Evolutionary conservation across 2,888 invertebrate genomes (phyloP).

Genomic region (Choristoneura rosaceana): DNA sequence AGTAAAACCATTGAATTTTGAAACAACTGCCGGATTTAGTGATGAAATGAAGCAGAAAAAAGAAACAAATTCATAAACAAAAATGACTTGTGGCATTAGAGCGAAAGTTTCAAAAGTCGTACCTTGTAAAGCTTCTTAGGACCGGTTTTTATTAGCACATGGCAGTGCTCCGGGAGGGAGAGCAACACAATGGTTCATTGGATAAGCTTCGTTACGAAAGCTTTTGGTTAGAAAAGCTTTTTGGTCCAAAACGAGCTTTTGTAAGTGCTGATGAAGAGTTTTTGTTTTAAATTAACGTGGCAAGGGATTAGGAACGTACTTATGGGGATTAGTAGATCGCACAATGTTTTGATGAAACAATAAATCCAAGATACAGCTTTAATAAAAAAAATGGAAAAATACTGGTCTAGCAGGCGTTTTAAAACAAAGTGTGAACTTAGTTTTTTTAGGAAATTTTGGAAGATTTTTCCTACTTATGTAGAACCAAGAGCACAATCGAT

Average conservation of each 20-base stretch:
- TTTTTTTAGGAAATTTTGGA: no score
- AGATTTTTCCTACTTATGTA: no score
- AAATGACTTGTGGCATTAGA: background rate
- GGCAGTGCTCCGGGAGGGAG: slow-evolving; percentile 64
- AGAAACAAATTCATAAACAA: background rate
- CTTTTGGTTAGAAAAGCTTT: slow-evolving; percentile 59
- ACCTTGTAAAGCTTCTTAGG: slow-evolving; percentile 50
- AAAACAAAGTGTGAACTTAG: no score
- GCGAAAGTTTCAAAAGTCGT: slow-evolving; percentile 46
- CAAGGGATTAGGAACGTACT: background rate
- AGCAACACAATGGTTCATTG: slow-evolving; percentile 67
- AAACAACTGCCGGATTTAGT: no score
- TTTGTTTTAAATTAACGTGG: slow-evolving; percentile 33
- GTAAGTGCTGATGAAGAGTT: slow-evolving; percentile 29
- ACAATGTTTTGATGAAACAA: no score
- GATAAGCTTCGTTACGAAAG: slow-evolving; percentile 71
- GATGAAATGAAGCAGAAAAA: no score
- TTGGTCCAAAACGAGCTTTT: slow-evolving; percentile 29
- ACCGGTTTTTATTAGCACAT: slow-evolving; percentile 71
- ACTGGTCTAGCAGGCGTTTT: no score
- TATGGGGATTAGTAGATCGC: no score
- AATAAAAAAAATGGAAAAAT: no score
- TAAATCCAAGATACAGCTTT: no score
- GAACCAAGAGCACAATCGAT: no score
- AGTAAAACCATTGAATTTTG: no score